A percentile compares a stretch with the other conserved stretches of the same genome.
Evolutionary conservation across 2,797 vertebrate genomes (phyloP).

Genomic region (Sciaenops ocellatus): DNA sequence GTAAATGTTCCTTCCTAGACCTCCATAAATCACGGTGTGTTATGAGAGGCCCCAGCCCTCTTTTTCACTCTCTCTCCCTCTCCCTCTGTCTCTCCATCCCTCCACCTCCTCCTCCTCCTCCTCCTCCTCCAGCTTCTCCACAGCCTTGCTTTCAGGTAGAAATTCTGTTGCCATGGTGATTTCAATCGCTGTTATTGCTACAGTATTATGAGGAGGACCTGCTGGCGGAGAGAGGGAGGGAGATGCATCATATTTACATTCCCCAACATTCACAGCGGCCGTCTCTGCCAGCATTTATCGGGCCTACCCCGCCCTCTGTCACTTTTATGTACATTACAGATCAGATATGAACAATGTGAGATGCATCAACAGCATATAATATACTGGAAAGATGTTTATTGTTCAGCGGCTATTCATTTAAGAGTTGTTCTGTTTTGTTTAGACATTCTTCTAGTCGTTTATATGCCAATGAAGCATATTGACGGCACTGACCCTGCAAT

Average conservation of each 20-base stretch:
- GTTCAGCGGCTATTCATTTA: not conserved
- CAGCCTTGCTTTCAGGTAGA: conserved; percentile 65
- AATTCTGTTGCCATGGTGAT: conserved; percentile 78
- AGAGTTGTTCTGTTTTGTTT: not conserved
- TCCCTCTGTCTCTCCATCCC: not conserved
- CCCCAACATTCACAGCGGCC: conserved; percentile 15
- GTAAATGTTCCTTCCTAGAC: conserved; percentile 39
- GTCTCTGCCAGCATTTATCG: conserved; percentile 7
- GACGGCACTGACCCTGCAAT: not conserved
- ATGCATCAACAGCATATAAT: not conserved
- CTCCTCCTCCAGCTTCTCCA: conserved; percentile 28
- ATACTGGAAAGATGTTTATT: not conserved
- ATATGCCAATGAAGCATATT: not conserved
- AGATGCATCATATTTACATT: conserved; percentile 61
- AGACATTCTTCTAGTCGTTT: not conserved
- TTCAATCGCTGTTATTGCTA: conserved; percentile 51
- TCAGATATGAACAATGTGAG: conserved; percentile 6
- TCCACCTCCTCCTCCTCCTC: not conserved
- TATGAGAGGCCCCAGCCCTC: conserved; percentile 39
- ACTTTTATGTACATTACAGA: not conserved
- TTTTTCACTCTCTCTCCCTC: conserved; percentile 17
- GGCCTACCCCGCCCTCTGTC: not conserved
- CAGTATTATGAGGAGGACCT: conserved; percentile 30
- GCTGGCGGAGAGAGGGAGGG: conserved; percentile 23
- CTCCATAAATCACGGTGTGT: conserved; percentile 59